Conservation (phyloP, 2,113 vertebrate species). For the Mormyrus lacerda region DNA sequence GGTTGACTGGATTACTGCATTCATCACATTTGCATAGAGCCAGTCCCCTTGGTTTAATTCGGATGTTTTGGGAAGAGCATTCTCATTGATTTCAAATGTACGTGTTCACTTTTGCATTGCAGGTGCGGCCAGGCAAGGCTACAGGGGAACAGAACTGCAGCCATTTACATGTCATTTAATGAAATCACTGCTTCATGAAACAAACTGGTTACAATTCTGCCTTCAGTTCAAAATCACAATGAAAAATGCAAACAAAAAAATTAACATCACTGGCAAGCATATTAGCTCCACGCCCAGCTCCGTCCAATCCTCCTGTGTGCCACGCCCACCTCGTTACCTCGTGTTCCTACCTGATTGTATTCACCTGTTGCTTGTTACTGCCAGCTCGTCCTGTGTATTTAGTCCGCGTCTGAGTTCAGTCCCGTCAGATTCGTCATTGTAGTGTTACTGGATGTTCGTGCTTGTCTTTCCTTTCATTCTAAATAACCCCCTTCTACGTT, state of each 20-base stretch:
- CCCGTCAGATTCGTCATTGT: too few relatives aligned
- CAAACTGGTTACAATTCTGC: neutral
- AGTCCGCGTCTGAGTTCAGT: too few relatives aligned
- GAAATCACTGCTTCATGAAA: conserved; percentile 2
- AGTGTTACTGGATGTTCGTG: too few relatives aligned
- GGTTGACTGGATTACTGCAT: conserved; percentile 13
- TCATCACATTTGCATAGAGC: neutral
- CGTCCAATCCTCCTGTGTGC: too few relatives aligned
- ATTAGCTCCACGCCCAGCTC: too few relatives aligned
- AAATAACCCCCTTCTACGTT: too few relatives aligned
- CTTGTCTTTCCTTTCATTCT: too few relatives aligned
- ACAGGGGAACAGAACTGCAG: neutral
- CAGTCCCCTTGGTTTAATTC: neutral
- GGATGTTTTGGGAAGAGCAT: neutral
- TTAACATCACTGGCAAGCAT: neutral
- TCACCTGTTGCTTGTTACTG: too few relatives aligned
- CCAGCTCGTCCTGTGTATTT: too few relatives aligned
- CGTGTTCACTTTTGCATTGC: neutral
- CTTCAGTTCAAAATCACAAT: neutral
- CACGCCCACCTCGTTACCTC: too few relatives aligned
- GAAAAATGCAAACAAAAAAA: neutral
- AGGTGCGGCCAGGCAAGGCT: neutral
- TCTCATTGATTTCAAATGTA: conserved; percentile 2
- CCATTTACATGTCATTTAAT: conserved; percentile 2
- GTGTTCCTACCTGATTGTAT: too few relatives aligned